A percentile compares a stretch with the other conserved stretches of the same genome.
Conservation (phyloP, 2,888 invertebrate species). For the Imbricaverruca yamaguchii region DNA sequence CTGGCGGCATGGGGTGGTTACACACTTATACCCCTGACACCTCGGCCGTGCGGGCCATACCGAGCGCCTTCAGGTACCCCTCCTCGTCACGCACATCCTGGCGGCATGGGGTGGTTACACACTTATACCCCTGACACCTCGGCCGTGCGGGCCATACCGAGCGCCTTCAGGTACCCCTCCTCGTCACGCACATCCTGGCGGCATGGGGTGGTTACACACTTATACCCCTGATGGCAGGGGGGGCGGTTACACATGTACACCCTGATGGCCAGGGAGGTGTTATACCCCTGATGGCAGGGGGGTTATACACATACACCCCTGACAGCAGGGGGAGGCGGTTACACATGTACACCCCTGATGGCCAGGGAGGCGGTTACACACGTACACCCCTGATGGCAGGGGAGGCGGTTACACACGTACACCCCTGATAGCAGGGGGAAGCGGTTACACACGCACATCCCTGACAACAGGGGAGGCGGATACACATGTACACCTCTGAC, state of each 20-base stretch:
- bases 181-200: slow-evolving; percentile 53
- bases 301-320: slow-evolving; percentile 39
- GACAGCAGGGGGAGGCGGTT: no score
- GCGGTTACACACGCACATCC: no score
- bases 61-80: slow-evolving; percentile 89
- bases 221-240: no score
- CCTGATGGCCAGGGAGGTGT: slow-evolving; percentile 39
- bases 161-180: slow-evolving; percentile 88
- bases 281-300: no score
- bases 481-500: slow-evolving; percentile 90
- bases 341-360: no score
- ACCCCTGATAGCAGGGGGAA: no score
- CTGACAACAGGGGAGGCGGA: slow-evolving; percentile 70
- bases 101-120: no score
- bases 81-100: slow-evolving; percentile 84
- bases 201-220: no score
- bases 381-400: no score
- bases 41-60: slow-evolving; percentile 89
- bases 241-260: slow-evolving; percentile 57
- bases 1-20: no score
- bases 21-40: slow-evolving; percentile 44
- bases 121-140: slow-evolving; percentile 53
- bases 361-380: no score
- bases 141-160: slow-evolving; percentile 90
- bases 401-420: no score